These are phyloP conservation scores for Porites rus DNA, from an alignment of 92 coral and sea anemone genomes.

Conservation along the genomic window DNA sequence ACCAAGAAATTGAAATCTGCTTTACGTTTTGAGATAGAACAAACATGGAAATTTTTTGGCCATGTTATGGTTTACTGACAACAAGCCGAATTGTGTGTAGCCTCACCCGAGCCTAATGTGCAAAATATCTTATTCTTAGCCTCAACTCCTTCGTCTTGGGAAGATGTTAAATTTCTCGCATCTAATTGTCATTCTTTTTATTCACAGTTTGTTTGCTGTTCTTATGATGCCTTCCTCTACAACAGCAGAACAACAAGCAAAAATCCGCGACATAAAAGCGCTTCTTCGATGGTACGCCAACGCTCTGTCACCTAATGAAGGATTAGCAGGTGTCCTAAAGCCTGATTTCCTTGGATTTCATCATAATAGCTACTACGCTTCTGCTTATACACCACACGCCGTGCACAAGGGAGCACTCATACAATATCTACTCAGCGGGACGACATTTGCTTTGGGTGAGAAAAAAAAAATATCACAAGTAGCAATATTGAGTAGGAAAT, in stretches of 20 bases:
- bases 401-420: slow-evolving; percentile 58
- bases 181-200: no score
- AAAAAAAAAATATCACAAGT: neutral
- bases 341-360: slow-evolving; percentile 73
- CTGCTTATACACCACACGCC: slow-evolving; percentile 71
- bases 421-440: slow-evolving; percentile 48
- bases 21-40: no score
- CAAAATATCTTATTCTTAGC: no score
- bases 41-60: no score
- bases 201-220: slow-evolving; percentile 46
- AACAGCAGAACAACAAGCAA: slow-evolving; percentile 10
- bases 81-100: no score
- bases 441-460: neutral
- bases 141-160: neutral
- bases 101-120: no score
- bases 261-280: slow-evolving; percentile 62
- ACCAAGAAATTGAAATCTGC: no score
- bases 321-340: slow-evolving; percentile 64
- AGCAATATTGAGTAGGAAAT: no score
- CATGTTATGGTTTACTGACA: no score
- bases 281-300: slow-evolving; percentile 62
- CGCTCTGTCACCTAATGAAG: slow-evolving; percentile 58
- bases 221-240: slow-evolving; percentile 68
- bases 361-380: slow-evolving; percentile 71
- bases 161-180: no score